A percentile compares a stretch with the other conserved stretches of the same genome.
phyloP scores from a whole-genome alignment of 1,140 invertebrate species.

The Brachionus koreanus region DNA sequence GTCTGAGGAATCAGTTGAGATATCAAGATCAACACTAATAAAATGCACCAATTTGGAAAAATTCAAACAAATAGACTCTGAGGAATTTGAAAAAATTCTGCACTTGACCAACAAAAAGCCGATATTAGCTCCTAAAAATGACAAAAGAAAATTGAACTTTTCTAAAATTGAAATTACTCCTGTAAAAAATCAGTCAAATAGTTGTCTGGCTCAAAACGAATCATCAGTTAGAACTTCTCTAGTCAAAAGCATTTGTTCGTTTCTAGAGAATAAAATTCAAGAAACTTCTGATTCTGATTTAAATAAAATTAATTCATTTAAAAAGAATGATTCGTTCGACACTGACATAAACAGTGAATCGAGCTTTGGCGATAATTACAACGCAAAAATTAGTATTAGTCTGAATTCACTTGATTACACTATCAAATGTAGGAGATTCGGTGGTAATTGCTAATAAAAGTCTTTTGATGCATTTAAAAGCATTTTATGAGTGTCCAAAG shows the following conservation, averaged over 20 bases:
- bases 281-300: background rate
- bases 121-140: background rate
- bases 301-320: background rate
- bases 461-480: background rate
- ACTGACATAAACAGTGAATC: background rate
- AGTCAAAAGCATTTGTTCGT: slow-evolving; percentile 8
- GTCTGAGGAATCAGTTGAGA: background rate
- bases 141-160: background rate
- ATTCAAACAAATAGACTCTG: background rate
- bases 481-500: no score
- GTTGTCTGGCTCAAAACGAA: background rate
- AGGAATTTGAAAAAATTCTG: background rate
- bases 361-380: background rate
- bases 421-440: background rate
- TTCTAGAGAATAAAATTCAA: slow-evolving; percentile 23
- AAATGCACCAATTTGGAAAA: background rate
- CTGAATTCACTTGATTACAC: background rate
- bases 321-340: background rate
- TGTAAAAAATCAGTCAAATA: background rate
- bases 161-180: background rate
- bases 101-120: background rate
- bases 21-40: background rate
- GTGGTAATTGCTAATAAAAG: background rate
- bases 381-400: slow-evolving; percentile 3
- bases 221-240: background rate